Conservation (phyloP, 53 echinoderm and acorn worm species). For the Luidia sarsii region DNA sequence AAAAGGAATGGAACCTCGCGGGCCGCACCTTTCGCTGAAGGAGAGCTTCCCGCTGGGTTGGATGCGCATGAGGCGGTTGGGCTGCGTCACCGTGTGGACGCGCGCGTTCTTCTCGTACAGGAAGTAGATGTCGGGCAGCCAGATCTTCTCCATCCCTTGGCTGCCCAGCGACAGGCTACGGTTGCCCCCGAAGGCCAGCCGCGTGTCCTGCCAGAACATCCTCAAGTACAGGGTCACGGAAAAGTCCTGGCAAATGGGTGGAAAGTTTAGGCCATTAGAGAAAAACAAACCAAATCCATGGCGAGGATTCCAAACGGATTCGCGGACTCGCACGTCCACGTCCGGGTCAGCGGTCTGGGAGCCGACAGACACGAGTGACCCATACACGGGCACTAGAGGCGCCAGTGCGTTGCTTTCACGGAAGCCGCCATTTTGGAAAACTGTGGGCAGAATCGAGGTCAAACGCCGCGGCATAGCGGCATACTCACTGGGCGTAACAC, state of each 20-base stretch:
- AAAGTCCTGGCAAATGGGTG: slow-evolving; percentile 63
- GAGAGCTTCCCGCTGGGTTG: slow-evolving; percentile 58
- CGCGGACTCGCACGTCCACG: too few relatives aligned
- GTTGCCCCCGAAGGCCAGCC: slow-evolving; percentile 50
- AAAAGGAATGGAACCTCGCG: too few relatives aligned
- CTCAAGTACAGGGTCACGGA: slow-evolving; percentile 65
- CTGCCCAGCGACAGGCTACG: slow-evolving; percentile 38
- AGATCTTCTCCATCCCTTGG: slow-evolving; percentile 30
- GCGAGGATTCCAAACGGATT: too few relatives aligned
- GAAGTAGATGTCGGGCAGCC: slow-evolving; percentile 76
- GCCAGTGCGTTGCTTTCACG: too few relatives aligned
- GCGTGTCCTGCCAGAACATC: slow-evolving; percentile 59
- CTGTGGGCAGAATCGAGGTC: too few relatives aligned
- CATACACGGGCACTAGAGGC: too few relatives aligned
- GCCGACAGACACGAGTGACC: too few relatives aligned
- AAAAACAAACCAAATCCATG: too few relatives aligned
- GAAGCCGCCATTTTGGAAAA: too few relatives aligned
- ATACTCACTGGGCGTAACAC: too few relatives aligned
- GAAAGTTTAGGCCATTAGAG: not conserved
- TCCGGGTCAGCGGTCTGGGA: too few relatives aligned
- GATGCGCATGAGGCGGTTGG: slow-evolving; percentile 50
- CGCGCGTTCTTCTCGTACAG: slow-evolving; percentile 63
- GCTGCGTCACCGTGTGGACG: slow-evolving; percentile 55
- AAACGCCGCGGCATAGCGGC: too few relatives aligned
- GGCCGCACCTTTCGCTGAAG: slow-evolving; percentile 61